Conservation (phyloP, 2,888 invertebrate species). For the Himalopsyche anomala region DNA sequence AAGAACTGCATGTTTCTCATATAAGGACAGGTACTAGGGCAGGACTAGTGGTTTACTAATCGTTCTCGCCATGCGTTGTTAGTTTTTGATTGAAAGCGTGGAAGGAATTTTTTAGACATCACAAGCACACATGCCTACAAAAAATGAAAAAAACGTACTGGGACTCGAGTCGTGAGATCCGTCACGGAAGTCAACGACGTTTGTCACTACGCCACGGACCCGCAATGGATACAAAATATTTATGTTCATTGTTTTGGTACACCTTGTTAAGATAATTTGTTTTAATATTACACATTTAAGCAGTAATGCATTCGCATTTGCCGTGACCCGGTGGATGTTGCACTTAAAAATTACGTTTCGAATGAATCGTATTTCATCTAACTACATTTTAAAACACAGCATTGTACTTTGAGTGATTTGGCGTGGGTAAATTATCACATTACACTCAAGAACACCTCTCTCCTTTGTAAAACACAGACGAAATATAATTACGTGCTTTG, state of each 20-base stretch:
- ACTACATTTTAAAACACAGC: constrained; percentile 17
- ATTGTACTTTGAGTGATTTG: constrained; percentile 1
- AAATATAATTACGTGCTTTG: constrained; percentile 12
- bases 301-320: constrained; percentile 22
- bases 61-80: too few relatives aligned
- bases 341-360: constrained; percentile 12
- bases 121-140: too few relatives aligned
- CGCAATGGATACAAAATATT: background rate
- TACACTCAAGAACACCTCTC: constrained; percentile 30
- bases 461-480: background rate
- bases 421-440: constrained; percentile 31
- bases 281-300: background rate
- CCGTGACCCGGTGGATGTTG: constrained; percentile 11
- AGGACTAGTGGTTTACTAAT: too few relatives aligned
- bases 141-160: too few relatives aligned
- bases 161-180: too few relatives aligned
- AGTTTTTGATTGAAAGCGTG: too few relatives aligned
- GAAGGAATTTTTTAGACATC: too few relatives aligned
- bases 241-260: background rate
- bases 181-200: too few relatives aligned
- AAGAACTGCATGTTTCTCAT: too few relatives aligned
- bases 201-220: too few relatives aligned
- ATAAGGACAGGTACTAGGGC: too few relatives aligned
- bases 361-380: constrained; percentile 26
- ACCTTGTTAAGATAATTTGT: background rate